Evolutionary conservation across 1,140 invertebrate genomes (phyloP).

Genomic region (Asobara japonica): DNA sequence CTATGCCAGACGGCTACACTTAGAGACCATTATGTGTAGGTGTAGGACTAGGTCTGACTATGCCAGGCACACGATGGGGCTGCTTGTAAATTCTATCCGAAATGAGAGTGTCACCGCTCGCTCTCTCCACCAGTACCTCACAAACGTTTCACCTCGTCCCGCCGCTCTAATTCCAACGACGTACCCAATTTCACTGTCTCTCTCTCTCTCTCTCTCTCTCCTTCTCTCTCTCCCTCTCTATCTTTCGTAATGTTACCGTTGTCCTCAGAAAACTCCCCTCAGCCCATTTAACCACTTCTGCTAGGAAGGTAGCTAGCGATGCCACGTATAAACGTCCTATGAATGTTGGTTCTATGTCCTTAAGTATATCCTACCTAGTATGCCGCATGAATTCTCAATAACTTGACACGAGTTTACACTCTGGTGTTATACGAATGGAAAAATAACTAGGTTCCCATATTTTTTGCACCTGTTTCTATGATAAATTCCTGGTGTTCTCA

Average conservation of each 20-base stretch:
- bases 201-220: slow-evolving; percentile 3
- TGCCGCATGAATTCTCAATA: slow-evolving; percentile 58
- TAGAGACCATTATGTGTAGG: slow-evolving; percentile 51
- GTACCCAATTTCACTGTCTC: slow-evolving; percentile 17
- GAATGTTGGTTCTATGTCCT: slow-evolving; percentile 28
- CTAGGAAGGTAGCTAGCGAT: slow-evolving; percentile 2
- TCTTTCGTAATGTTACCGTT: background rate
- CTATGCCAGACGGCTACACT: slow-evolving; percentile 54
- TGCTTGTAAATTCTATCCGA: slow-evolving; percentile 65
- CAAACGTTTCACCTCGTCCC: slow-evolving; percentile 18
- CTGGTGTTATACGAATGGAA: slow-evolving; percentile 8
- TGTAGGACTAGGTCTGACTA: slow-evolving; percentile 63
- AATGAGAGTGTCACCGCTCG: slow-evolving; percentile 65
- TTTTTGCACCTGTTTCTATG: background rate
- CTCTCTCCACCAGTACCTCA: slow-evolving; percentile 32
- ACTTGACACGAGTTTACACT: slow-evolving; percentile 36
- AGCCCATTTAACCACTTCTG: slow-evolving; percentile 11
- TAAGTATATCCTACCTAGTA: slow-evolving; percentile 37
- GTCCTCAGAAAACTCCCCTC: slow-evolving; percentile 27
- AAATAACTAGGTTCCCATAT: slow-evolving; percentile 17
- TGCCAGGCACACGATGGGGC: slow-evolving; percentile 64
- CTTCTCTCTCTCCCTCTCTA: no score
- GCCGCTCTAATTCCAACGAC: slow-evolving; percentile 19
- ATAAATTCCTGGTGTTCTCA: no score
- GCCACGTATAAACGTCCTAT: slow-evolving; percentile 23